Base-by-base conservation (phyloP, 2,888 invertebrate genomes). In the Anticlea derivata region DNA sequence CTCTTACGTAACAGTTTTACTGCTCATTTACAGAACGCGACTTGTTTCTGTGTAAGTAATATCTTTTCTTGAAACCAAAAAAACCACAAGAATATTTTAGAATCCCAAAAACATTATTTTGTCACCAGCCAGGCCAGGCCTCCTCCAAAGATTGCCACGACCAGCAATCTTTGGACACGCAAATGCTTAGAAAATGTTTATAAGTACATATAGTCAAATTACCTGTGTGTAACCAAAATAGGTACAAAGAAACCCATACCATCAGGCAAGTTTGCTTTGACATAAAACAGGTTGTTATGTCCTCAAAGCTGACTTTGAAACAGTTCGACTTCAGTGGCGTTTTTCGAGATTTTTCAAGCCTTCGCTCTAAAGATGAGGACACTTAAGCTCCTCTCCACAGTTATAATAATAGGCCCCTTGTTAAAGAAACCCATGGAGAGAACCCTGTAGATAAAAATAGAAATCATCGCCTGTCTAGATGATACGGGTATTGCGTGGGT, bases 261-360 rank as follows among this genome's bases (percentile, higher is more conserved):
- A 7, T 23, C 22, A 8, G 22, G 0, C 7, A 10, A 30, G 2
- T 37, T 24, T 7, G 23, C 7, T 7, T 7, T 12, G 3, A 11
- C n/a, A 11, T 24, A 41, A 46, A 46, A 46, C 24, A 20, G 46
- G 40, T 50, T 38, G 38, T 53, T 48, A 47, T 29, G 41, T 44
- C 34, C 38, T 52, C 13, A 46, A 47, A 48, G 44, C 48, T 39
- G 31, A 35, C 29, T 47, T 43, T 20, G 1, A 22, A 40, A 44
- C 41, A 40, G 24, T 44, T 30, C 33, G 39, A 53, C 48, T 48
- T 48, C 35, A 31, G 39, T 45, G 27, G 50, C 52, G 38, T 54
- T 58, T 54, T 54, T 47, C 30, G 20, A 50, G 54, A 45, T 48
- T 53, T 43, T 54, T 51, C 50, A 54, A 54, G 47, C 20, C 24